These are phyloP conservation scores for Ptychoptera contaminata DNA, from an alignment of 2,888 invertebrate species.

Conservation along the genomic window DNA sequence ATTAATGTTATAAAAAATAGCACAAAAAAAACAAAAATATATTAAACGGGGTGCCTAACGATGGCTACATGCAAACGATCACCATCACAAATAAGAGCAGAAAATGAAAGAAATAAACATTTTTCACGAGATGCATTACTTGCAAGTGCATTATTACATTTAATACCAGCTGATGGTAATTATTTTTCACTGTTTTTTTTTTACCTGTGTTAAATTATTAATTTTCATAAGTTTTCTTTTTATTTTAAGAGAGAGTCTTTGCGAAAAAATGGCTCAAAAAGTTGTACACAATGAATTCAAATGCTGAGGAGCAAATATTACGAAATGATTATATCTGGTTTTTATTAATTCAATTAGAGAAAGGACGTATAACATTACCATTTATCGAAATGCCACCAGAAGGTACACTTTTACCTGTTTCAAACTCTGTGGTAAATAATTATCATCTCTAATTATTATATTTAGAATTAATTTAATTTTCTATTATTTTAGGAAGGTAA, in stretches of 20 bases:
- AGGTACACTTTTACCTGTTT: conserved; percentile 4
- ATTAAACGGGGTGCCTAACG: too few species aligned
- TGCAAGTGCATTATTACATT: conserved; percentile 6
- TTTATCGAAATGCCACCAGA: conserved; percentile 9
- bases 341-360: conserved; percentile 11
- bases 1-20: too few species aligned
- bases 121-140: conserved; percentile 6
- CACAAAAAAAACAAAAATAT: too few species aligned
- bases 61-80: too few species aligned
- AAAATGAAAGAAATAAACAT: conserved; percentile 8
- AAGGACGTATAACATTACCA: conserved; percentile 9
- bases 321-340: conserved; percentile 12
- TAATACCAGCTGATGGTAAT: conserved; percentile 7
- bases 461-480: background rate
- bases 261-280: conserved; percentile 9
- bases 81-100: background rate
- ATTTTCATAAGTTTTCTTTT: background rate
- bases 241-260: conserved; percentile 2
- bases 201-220: background rate
- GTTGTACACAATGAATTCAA: conserved; percentile 5
- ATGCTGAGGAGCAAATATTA: conserved; percentile 6
- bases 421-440: conserved; percentile 3
- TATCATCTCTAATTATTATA: background rate
- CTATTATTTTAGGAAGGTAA: conserved; percentile 6
- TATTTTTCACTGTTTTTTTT: background rate